phyloP scores from a whole-genome alignment of 2,113 vertebrate genomes.

The Azemiops feae region DNA sequence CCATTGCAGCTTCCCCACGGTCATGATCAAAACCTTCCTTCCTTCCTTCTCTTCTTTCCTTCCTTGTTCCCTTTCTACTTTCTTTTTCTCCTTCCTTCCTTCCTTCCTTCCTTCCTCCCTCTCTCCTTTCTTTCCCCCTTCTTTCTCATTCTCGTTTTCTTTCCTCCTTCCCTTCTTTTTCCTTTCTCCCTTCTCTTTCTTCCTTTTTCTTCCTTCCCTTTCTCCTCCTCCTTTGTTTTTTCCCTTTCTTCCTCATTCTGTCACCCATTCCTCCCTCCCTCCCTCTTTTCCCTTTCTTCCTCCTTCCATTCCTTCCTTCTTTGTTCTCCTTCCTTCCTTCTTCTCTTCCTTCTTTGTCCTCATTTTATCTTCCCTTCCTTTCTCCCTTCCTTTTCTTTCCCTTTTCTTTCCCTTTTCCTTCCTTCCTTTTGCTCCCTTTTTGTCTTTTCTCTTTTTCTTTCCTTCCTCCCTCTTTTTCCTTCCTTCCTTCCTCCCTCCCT shows the following conservation, averaged over 20 bases:
- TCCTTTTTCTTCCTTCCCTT: not conserved
- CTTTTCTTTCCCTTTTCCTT: not conserved
- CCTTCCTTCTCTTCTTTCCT: not conserved
- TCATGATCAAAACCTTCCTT: not conserved
- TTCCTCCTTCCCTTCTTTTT: not conserved
- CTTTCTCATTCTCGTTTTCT: not conserved
- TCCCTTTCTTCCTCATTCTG: not conserved
- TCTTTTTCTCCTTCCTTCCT: not conserved
- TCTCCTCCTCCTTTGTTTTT: not conserved
- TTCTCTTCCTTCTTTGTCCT: not conserved
- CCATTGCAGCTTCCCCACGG: not conserved
- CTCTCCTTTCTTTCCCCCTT: conserved; percentile 23
- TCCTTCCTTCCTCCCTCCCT: not conserved
- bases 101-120: conserved; percentile 38
- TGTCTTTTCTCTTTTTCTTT: no score
- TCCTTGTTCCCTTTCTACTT: not conserved
- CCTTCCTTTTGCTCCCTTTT: not conserved
- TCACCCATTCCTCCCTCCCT: not conserved
- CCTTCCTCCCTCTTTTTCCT: not conserved
- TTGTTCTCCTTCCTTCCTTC: no score
- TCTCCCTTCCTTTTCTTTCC: no score
- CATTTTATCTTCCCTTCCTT: no score
- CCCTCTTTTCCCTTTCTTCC: no score
- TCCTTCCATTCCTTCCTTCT: not conserved
- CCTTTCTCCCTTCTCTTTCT: not conserved